Evolutionary conservation across 2,113 vertebrate genomes (phyloP), one percentile per base, ranked within the genome.

Genomic region (Sinocyclocheilus rhinocerous): DNA sequence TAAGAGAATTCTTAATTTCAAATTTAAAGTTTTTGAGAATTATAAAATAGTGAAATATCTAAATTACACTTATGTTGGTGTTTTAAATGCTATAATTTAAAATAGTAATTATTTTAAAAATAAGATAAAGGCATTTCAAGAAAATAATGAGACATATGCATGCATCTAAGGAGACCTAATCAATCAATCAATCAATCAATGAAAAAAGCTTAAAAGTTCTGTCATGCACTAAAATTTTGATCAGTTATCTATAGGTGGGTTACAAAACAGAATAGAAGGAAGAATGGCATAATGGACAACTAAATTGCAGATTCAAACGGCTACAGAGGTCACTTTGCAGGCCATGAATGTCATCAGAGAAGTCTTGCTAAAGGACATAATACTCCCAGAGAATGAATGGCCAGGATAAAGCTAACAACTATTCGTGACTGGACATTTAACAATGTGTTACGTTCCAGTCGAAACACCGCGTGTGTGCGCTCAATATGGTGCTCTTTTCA

Each of bases 401-500:
- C 11, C 79, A 29, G 83, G 57, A 78, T 36, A 76, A 86, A 85
- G 76, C 70, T 57, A 83, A 85, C 84, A 79, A 83, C 59, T 50
- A 59, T 12, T 48, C 63, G 16, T 82, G 85, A 73, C 80, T 78
- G 80, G 65, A 70, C 75, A 85, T 89, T 87, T 85, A 85, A 85
- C 63, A 76, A 85, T 80, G 83, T 59, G 84, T 86, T 86, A 75
- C 63, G 85, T 80, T 85, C 72, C 65, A 59, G 81, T 79, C 79
- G 84, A 79, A 85, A 88, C 67, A 87, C 59, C 4, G 72, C 26
- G 75, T 76, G 86, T 81, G 88, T 84, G 77, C 70, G 77, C 78
- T 84, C 76, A 67, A 61, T 70, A 85, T 80, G 48, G 85, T 65
- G 65, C 81, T 88, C 83, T 83, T 86, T 87, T 87, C 73, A 83